Conservation (phyloP, 2,113 vertebrate genomes). For the Felis catus region DNA sequence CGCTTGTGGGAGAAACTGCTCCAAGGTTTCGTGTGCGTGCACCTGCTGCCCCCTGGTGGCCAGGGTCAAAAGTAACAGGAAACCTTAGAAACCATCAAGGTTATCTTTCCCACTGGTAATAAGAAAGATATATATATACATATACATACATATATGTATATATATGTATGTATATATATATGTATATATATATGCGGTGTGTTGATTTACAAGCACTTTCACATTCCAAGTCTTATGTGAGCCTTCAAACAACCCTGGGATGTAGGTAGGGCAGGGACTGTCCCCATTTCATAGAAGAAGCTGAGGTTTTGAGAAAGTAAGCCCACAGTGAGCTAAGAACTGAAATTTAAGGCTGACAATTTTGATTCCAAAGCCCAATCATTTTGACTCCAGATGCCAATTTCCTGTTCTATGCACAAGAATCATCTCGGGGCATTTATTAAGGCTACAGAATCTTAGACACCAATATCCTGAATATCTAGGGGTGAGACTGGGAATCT, state of each 20-base stretch:
- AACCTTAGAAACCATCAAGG: neutral
- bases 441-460: neutral
- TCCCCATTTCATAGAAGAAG: neutral
- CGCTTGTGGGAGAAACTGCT: accelerated
- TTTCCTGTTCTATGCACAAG: neutral
- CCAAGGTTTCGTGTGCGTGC: too few relatives aligned
- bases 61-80: neutral
- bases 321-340: neutral
- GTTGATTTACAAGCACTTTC: neutral
- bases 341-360: neutral
- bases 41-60: conserved; percentile 55
- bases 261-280: neutral
- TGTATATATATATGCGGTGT: neutral
- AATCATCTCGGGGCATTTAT: neutral
- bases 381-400: neutral
- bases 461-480: too few relatives aligned
- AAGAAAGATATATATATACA: neutral
- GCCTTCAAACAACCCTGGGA: neutral
- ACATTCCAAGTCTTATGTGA: neutral
- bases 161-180: too few relatives aligned
- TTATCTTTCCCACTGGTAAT: neutral
- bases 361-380: neutral
- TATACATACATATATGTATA: accelerated
- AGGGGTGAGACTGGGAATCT: neutral
- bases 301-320: neutral